Evolutionary conservation across 2,888 invertebrate genomes (phyloP).

Genomic region (Leptopilina myrica): DNA sequence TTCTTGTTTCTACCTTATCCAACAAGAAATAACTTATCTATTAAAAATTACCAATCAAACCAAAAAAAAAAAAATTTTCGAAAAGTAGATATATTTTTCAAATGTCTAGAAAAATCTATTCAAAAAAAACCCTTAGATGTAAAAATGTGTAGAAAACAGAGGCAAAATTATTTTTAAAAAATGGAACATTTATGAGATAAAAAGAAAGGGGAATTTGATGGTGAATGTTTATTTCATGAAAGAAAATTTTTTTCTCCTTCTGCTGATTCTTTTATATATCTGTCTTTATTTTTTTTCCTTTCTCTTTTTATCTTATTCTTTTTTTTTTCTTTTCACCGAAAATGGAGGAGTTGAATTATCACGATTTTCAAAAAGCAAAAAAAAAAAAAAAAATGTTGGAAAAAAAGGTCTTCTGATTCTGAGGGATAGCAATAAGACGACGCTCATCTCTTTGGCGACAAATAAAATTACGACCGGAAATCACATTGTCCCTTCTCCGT

Average conservation of each 20-base stretch:
- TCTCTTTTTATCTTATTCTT: no score
- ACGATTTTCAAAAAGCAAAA: neutral
- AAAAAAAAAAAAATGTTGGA: no score
- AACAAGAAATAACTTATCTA: neutral
- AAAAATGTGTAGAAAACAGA: no score
- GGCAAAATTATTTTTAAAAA: neutral
- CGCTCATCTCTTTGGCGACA: slow-evolving; percentile 55
- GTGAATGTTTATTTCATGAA: slow-evolving; percentile 12
- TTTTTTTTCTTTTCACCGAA: neutral
- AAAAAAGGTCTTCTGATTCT: neutral
- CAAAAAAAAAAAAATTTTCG: no score
- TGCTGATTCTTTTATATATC: neutral
- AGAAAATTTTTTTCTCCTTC: neutral
- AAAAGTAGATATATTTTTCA: no score
- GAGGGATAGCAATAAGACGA: slow-evolving; percentile 48
- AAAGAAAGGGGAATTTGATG: neutral
- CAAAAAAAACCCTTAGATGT: no score
- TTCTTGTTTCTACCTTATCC: neutral
- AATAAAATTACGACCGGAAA: slow-evolving; percentile 57
- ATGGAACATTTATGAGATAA: neutral
- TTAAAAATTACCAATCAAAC: no score
- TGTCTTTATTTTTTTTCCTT: neutral
- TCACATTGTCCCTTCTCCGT: slow-evolving; percentile 54
- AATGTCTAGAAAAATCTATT: no score
- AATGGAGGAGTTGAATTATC: slow-evolving; percentile 19